Evolutionary conservation across 2,113 vertebrate species (phyloP).

Genomic region (Chiloscyllium plagiosum): DNA sequence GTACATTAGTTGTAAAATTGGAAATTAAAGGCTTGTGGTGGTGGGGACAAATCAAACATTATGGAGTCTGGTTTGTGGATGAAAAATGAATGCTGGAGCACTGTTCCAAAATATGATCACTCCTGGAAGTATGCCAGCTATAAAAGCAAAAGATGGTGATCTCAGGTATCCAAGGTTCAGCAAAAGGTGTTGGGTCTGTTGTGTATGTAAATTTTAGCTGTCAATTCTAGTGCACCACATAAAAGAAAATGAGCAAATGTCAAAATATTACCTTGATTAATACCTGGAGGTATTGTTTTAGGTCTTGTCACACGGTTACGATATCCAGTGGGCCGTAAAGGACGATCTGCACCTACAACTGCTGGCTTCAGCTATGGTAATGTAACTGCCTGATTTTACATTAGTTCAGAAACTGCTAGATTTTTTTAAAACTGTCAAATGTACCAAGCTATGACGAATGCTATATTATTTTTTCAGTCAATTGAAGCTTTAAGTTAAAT

Average conservation of each 20-base stretch:
- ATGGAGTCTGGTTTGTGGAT: neutral
- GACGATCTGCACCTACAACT: slow-evolving; percentile 69
- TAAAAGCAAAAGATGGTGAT: neutral
- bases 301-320: slow-evolving; percentile 81
- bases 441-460: neutral
- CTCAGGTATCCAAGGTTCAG: neutral
- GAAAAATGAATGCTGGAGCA: neutral
- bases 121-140: neutral
- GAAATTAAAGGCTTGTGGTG: neutral
- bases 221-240: too few relatives aligned
- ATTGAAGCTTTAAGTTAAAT: neutral
- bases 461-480: too few relatives aligned
- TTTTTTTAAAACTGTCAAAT: neutral
- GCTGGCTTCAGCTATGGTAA: slow-evolving; percentile 93
- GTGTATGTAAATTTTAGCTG: neutral
- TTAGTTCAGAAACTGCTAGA: neutral
- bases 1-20: neutral
- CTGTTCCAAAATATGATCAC: neutral
- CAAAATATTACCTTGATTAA: neutral
- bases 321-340: slow-evolving; percentile 74
- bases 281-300: slow-evolving; percentile 43
- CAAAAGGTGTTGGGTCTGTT: neutral
- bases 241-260: neutral
- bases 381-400: neutral
- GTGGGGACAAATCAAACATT: neutral